A percentile compares a stretch with the other conserved stretches of the same genome.
Conservation (phyloP, 2,113 vertebrate species). For the Scytalopus superciliaris region DNA sequence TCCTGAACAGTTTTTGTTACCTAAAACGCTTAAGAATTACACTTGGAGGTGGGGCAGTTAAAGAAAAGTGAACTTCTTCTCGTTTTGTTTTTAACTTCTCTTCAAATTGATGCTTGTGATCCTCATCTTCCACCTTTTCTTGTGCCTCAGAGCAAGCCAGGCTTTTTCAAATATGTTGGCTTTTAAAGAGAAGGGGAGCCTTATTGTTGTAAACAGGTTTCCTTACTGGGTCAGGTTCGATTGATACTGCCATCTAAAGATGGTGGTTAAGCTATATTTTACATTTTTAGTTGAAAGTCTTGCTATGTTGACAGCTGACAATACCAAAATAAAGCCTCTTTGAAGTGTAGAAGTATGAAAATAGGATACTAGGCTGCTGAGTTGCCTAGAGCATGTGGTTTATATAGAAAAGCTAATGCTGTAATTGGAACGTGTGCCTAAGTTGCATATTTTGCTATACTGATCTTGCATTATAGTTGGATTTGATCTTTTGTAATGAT, state of each 20-base stretch:
- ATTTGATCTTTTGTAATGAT: neutral
- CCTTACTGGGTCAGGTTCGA: neutral
- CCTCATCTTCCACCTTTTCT: neutral
- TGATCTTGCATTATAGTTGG: neutral
- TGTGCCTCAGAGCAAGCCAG: neutral
- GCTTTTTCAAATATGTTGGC: neutral
- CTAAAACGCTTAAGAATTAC: neutral
- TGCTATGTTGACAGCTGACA: neutral
- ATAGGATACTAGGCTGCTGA: neutral
- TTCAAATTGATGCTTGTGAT: neutral
- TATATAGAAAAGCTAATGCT: neutral
- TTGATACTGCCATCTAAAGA: neutral
- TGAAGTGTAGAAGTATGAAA: neutral
- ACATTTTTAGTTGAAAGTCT: neutral
- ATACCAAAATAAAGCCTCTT: neutral
- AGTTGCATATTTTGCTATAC: neutral
- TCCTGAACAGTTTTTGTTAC: neutral
- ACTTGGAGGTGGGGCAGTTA: neutral
- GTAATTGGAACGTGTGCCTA: neutral
- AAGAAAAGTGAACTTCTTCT: neutral
- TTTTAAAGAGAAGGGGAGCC: neutral
- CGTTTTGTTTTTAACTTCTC: neutral
- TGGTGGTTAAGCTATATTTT: neutral
- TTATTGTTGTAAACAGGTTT: neutral
- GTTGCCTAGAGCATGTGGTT: neutral